A percentile compares a stretch with the other conserved stretches of the same genome.
Evolutionary conservation across 2,797 vertebrate species (phyloP).

Genomic region (Aulostomus chinensis): DNA sequence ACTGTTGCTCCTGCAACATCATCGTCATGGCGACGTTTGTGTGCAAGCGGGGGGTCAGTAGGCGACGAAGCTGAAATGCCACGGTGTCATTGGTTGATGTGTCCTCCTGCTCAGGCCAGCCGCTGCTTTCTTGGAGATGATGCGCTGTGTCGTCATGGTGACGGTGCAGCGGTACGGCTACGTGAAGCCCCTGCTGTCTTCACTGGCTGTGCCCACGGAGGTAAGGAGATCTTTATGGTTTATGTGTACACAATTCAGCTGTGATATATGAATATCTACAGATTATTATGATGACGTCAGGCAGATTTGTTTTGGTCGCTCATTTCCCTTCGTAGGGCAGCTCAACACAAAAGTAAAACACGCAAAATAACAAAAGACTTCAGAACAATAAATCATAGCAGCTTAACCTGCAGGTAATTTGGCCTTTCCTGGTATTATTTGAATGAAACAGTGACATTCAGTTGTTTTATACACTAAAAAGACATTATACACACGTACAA

Average conservation of each 20-base stretch:
- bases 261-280: too few species aligned
- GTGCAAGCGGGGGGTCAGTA: background rate
- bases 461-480: too few species aligned
- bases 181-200: conserved; percentile 68
- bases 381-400: too few species aligned
- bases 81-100: background rate
- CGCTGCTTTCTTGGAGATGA: conserved; percentile 79
- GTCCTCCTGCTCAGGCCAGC: conserved; percentile 66
- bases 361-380: too few species aligned
- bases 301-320: background rate
- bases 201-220: conserved; percentile 74
- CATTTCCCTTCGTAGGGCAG: too few species aligned
- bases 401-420: too few species aligned
- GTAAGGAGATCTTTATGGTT: conserved; percentile 65
- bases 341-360: too few species aligned
- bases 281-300: too few species aligned
- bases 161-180: conserved; percentile 62
- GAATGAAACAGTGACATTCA: too few species aligned
- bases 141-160: conserved; percentile 81
- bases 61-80: conserved; percentile 2
- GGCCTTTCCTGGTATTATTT: too few species aligned
- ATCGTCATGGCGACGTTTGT: background rate
- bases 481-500: too few species aligned
- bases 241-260: background rate
- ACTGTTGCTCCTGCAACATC: background rate